Percentiles rank a stretch among this genome's conserved stretches.
Evolutionary conservation across 2,888 invertebrate genomes (phyloP).

Genomic region (Torymus auratus): DNA sequence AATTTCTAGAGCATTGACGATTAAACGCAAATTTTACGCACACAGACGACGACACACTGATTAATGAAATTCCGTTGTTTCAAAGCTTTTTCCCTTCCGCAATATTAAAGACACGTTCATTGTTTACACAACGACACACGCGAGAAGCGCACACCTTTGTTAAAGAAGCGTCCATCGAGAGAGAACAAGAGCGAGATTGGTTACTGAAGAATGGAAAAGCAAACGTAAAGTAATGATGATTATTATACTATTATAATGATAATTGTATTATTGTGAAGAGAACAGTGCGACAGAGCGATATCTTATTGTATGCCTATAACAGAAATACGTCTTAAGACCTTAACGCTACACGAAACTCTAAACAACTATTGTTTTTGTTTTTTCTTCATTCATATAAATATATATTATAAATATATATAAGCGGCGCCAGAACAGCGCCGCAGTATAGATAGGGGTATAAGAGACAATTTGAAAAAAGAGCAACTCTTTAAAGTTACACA

Average conservation of each 20-base stretch:
- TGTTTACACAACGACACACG: constrained; percentile 18
- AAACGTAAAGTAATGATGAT: constrained; percentile 47
- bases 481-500: constrained; percentile 11
- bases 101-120: background rate
- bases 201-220: background rate
- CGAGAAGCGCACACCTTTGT: constrained; percentile 20
- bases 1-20: background rate
- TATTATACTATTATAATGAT: constrained; percentile 53
- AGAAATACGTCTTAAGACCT: constrained; percentile 40
- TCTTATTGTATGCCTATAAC: constrained; percentile 43
- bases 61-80: background rate
- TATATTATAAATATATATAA: constrained; percentile 36
- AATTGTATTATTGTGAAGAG: constrained; percentile 57
- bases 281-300: constrained; percentile 50
- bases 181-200: constrained; percentile 40
- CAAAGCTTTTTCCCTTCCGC: no score
- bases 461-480: constrained; percentile 41
- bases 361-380: constrained; percentile 53
- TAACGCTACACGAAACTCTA: constrained; percentile 49
- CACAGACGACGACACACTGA: constrained; percentile 30
- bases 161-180: constrained; percentile 29
- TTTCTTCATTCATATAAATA: constrained; percentile 53
- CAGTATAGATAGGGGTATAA: constrained; percentile 41
- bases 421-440: constrained; percentile 28
- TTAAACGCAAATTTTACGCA: constrained; percentile 31